Evolutionary conservation across 2,113 vertebrate species (phyloP).

Genomic region (Rhynchomys soricoides): DNA sequence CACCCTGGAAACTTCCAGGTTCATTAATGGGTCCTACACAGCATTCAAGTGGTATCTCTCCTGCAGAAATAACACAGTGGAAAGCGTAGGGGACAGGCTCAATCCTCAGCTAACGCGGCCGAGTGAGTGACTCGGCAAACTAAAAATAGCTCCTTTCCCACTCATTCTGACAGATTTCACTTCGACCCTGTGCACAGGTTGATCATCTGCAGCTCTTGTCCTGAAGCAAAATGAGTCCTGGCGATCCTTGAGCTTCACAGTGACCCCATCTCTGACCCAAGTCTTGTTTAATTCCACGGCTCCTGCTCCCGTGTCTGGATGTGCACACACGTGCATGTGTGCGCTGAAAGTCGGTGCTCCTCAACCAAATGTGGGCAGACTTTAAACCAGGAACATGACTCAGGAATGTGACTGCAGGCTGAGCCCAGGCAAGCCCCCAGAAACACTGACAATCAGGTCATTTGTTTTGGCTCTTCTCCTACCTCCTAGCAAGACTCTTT

Average conservation of each 20-base stretch:
- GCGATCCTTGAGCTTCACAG: constrained; percentile 14
- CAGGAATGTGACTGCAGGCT: constrained; percentile 59
- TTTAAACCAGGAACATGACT: constrained; percentile 76
- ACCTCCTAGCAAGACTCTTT: background rate
- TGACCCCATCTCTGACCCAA: constrained; percentile 5
- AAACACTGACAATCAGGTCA: background rate
- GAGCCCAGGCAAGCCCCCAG: constrained; percentile 16
- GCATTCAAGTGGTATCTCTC: constrained; percentile 62
- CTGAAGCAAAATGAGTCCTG: constrained; percentile 49
- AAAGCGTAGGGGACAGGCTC: constrained; percentile 75
- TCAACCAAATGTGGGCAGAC: constrained; percentile 67
- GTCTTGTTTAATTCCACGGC: constrained; percentile 9
- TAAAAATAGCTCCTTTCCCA: constrained; percentile 80
- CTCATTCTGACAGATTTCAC: constrained; percentile 74
- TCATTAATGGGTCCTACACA: constrained; percentile 68
- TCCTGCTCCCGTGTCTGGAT: background rate
- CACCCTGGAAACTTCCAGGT: constrained; percentile 71
- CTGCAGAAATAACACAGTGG: constrained; percentile 62
- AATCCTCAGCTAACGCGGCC: constrained; percentile 74
- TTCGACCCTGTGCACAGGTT: constrained; percentile 72
- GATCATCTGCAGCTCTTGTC: constrained; percentile 62
- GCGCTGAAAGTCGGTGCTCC: constrained; percentile 36
- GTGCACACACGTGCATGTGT: background rate
- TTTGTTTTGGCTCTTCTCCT: constrained; percentile 16
- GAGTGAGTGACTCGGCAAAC: constrained; percentile 80